Evolutionary conservation across 2,888 invertebrate genomes (phyloP).

Genomic region (Arenicola marina): DNA sequence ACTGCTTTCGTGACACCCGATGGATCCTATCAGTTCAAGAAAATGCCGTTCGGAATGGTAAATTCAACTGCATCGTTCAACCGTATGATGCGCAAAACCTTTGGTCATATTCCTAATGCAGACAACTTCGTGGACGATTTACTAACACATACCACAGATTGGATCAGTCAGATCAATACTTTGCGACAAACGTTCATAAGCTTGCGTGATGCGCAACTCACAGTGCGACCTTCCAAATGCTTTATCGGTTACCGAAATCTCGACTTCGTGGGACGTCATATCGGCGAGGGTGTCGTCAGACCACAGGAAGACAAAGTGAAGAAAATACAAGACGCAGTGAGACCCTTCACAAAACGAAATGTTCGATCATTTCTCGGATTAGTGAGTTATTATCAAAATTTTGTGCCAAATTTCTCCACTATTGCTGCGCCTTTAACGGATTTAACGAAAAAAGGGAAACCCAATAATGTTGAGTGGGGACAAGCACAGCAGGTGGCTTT

Average conservation of each 20-base stretch:
- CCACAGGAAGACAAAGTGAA: neutral
- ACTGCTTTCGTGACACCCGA: conserved; percentile 6
- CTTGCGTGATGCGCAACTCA: neutral
- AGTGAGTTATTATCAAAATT: conserved; percentile 11
- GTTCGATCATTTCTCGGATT: conserved; percentile 1
- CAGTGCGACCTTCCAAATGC: neutral
- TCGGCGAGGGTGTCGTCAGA: neutral
- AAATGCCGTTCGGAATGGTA: conserved; percentile 7
- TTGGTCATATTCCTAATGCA: neutral
- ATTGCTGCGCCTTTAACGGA: conserved; percentile 29
- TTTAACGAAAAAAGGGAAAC: conserved; percentile 25
- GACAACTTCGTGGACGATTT: conserved; percentile 2
- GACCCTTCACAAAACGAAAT: neutral
- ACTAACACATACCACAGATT: neutral
- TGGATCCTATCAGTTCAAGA: neutral
- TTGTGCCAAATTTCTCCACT: conserved; percentile 27
- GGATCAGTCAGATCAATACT: neutral
- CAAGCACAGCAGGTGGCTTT: neutral
- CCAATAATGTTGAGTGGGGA: conserved; percentile 22
- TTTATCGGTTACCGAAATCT: neutral
- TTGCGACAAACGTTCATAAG: neutral
- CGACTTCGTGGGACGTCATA: neutral
- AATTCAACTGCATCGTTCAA: neutral
- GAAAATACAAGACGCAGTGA: neutral
- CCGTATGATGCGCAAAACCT: conserved; percentile 2